Percentiles rank a stretch among this genome's conserved stretches.
These are phyloP conservation scores for Ascidia mentula DNA, from an alignment of 23 tunicate species.

Conservation along the genomic window DNA sequence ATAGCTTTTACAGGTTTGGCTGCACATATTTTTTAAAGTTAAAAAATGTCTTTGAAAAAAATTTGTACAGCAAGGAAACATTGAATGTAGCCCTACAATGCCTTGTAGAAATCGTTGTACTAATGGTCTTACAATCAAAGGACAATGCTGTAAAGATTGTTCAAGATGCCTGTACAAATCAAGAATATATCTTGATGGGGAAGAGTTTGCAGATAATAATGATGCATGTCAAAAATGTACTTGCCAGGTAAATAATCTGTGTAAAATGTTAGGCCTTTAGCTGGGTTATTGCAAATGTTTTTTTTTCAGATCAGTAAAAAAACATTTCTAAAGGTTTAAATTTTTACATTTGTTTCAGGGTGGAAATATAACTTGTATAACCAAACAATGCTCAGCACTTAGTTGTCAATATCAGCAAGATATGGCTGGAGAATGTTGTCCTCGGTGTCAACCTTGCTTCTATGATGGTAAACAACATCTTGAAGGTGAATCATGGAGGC, in stretches of 20 bases:
- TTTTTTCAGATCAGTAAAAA: not conserved
- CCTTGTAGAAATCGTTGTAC: slow-evolving; percentile 56
- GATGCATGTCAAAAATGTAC: slow-evolving; percentile 50
- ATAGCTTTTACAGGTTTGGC: not conserved
- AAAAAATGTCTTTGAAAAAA: not conserved
- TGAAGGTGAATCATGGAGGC: slow-evolving; percentile 67
- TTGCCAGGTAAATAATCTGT: slow-evolving; percentile 41
- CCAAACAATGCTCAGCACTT: slow-evolving; percentile 37
- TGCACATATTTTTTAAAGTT: too few species aligned
- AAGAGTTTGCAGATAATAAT: slow-evolving; percentile 27
- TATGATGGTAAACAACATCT: slow-evolving; percentile 30
- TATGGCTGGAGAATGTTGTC: slow-evolving; percentile 68
- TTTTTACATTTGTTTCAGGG: slow-evolving; percentile 19
- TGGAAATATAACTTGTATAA: slow-evolving; percentile 62
- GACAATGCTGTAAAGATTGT: slow-evolving; percentile 75
- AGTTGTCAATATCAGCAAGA: slow-evolving; percentile 18
- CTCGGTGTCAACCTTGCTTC: slow-evolving; percentile 50
- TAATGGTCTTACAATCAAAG: slow-evolving; percentile 42
- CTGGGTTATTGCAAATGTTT: too few species aligned
- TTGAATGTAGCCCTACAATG: slow-evolving; percentile 28
- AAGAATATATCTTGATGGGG: slow-evolving; percentile 33
- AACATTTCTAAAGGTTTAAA: not conserved
- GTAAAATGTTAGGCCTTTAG: not conserved
- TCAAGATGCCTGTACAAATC: slow-evolving; percentile 34
- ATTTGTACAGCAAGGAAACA: slow-evolving; percentile 59